Conservation (phyloP, 2,797 vertebrate genomes). For the Tokudaia muenninki region DNA sequence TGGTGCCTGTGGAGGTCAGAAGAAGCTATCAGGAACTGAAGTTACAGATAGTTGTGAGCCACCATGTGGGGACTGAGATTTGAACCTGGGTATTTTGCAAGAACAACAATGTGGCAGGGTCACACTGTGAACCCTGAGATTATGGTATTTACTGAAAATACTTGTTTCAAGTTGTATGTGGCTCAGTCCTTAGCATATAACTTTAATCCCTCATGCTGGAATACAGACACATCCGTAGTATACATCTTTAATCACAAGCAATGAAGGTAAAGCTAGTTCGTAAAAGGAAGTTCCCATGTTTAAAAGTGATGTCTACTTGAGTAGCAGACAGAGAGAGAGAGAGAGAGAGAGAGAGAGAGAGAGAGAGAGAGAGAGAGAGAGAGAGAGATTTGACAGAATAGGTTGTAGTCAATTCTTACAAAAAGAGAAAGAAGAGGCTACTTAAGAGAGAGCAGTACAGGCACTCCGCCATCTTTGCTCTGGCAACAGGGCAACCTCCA, state of each 20-base stretch:
- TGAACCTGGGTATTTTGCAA: background rate
- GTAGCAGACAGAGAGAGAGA: background rate
- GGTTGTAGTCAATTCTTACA: background rate
- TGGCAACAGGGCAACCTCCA: no score
- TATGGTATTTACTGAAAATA: background rate
- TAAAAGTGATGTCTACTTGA: background rate
- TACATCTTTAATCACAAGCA: background rate
- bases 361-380: no score
- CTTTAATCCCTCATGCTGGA: background rate
- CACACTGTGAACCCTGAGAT: background rate
- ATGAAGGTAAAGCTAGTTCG: background rate
- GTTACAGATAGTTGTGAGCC: background rate
- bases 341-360: no score
- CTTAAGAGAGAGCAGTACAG: background rate
- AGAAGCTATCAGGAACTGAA: background rate
- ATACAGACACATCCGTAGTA: background rate
- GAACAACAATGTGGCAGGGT: background rate
- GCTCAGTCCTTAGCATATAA: background rate
- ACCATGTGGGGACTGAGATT: background rate
- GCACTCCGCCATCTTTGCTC: no score
- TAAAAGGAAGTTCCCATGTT: background rate
- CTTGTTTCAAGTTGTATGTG: background rate
- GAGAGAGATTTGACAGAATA: background rate
- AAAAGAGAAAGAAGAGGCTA: background rate
- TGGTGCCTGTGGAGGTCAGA: background rate